Base-by-base conservation (phyloP, 2,113 vertebrate species). In the Ptilorrhoa leucosticta region DNA sequence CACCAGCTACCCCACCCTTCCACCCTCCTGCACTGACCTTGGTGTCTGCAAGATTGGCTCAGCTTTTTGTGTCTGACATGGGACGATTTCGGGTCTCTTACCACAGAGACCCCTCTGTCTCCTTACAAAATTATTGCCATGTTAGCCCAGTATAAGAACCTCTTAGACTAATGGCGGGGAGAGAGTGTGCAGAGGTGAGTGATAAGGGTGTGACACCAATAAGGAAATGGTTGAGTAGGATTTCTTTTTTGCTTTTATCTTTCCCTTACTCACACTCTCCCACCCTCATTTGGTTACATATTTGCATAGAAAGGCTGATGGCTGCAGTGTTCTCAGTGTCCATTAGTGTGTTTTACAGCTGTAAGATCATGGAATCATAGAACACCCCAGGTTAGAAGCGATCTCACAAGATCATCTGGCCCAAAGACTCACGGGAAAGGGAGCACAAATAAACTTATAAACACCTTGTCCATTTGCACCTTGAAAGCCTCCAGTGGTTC, bases 381-480 rank as follows among this genome's bases (percentile, higher is more conserved):
- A 76, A 47, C 35, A 54, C 71, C 50, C 60, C 15, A 6, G 50
- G 22, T 9, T n/a, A 35, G 64, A 61, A 54, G 51, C 28, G 19
- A 56, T 48, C 72, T 45, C 68, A 26, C 21, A 26, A 14, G 10
- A 17, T 19, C 21, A 26, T 8, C 50, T 33, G 54, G 21, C 56
- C 48, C 65, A 54, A n/a, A 24, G 40, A 16, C 11, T 35, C 1
- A 0, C 2, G 10, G 60, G 28, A 53, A 58, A 37, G 6, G 54
- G 3, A 75, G 28, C 33, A 42, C 54, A 50, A 50, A 17, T 18
- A 22, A 57, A 47, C 9, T 24, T 4, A 57, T 15, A 23, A 65
- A 35, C 39, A 45, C 39, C 35, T 79, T 31, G 33, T 48, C 16
- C 50, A 30, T 10, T 1, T 13, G 26, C 10, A 11, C 16, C 48